Percentiles rank a stretch among this genome's conserved stretches.
These are phyloP conservation scores for Ypsolopha scabrella DNA, from an alignment of 2,888 invertebrate species.

Conservation along the genomic window DNA sequence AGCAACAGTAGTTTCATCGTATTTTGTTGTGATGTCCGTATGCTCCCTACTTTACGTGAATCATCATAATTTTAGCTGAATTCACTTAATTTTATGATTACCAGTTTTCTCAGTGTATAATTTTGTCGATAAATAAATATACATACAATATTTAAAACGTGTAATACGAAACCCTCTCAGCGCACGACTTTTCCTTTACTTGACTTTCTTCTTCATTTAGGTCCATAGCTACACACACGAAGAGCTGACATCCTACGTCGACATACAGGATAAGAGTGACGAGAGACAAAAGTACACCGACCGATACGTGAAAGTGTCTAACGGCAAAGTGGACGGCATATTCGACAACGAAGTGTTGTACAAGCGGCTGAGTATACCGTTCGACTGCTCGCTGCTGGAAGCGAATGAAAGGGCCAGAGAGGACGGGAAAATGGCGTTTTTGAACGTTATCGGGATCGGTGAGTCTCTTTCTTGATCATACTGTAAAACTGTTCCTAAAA, in stretches of 20 bases:
- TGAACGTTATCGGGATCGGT: constrained; percentile 77
- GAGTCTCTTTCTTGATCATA: constrained; percentile 16
- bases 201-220: constrained; percentile 15
- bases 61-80: too few species aligned
- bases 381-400: constrained; percentile 74
- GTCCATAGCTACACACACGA: constrained; percentile 46
- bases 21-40: too few species aligned
- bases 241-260: constrained; percentile 36
- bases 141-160: too few species aligned
- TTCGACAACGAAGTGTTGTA: constrained; percentile 57
- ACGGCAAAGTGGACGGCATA: constrained; percentile 17
- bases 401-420: constrained; percentile 68
- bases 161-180: neutral
- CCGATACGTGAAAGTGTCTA: constrained; percentile 27
- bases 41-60: too few species aligned
- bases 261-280: constrained; percentile 24
- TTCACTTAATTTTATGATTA: too few species aligned
- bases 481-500: constrained; percentile 5
- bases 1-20: too few species aligned
- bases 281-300: constrained; percentile 32
- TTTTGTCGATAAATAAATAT: too few species aligned
- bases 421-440: constrained; percentile 62
- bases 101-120: too few species aligned
- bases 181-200: neutral
- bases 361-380: constrained; percentile 64